A percentile compares a stretch with the other conserved stretches of the same genome.
These are phyloP conservation scores for Apamea monoglypha DNA, from an alignment of 2,888 invertebrate genomes.

Conservation along the genomic window DNA sequence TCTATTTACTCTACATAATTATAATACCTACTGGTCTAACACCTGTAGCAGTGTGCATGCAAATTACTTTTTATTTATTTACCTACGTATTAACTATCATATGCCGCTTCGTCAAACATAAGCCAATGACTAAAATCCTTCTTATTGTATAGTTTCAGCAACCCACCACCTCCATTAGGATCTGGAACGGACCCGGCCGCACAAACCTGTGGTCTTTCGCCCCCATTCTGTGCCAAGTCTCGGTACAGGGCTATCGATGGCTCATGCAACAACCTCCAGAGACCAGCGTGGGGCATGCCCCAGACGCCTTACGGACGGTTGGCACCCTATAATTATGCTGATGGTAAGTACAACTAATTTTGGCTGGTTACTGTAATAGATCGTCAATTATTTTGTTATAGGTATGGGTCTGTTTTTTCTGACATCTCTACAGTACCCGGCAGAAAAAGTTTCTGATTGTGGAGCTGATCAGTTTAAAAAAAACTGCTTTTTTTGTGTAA, in stretches of 20 bases:
- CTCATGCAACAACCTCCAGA: conserved; percentile 97
- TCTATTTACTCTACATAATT: neutral
- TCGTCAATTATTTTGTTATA: neutral
- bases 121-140: neutral
- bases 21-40: neutral
- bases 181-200: conserved; percentile 84
- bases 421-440: neutral
- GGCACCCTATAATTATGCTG: conserved; percentile 92
- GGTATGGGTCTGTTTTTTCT: neutral
- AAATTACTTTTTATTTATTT: too few species aligned
- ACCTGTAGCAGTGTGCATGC: conserved; percentile 8
- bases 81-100: neutral
- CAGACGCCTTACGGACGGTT: conserved; percentile 93
- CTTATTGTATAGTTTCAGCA: conserved; percentile 80
- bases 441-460: neutral
- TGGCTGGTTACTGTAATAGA: neutral
- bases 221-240: conserved; percentile 86
- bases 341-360: conserved; percentile 87
- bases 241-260: conserved; percentile 96
- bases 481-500: neutral
- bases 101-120: neutral
- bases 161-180: conserved; percentile 84
- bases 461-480: neutral
- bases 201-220: conserved; percentile 87
- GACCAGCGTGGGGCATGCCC: conserved; percentile 95